Evolutionary conservation across 1,140 invertebrate genomes (phyloP).

Genomic region (Habropoda laboriosa): DNA sequence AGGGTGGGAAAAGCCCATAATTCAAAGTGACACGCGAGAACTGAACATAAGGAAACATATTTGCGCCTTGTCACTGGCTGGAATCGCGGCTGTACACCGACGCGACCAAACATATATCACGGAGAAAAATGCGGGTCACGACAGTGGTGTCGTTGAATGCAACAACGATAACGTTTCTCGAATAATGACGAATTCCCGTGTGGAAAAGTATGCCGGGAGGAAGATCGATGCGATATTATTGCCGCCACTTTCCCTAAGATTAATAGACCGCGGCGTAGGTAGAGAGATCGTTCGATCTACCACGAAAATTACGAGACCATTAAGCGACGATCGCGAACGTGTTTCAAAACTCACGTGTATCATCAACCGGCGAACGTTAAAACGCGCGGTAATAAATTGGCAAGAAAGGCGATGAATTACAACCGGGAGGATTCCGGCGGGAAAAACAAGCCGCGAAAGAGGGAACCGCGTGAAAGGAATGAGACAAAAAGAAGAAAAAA

Average conservation of each 20-base stretch:
- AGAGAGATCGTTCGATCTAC: conserved; percentile 2
- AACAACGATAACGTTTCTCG: conserved; percentile 24
- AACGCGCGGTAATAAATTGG: neutral
- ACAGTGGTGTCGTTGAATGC: conserved; percentile 7
- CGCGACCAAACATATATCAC: conserved; percentile 10
- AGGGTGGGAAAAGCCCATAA: neutral
- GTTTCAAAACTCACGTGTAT: neutral
- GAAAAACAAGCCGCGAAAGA: neutral
- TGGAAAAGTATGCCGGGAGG: conserved; percentile 18
- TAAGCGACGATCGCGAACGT: neutral
- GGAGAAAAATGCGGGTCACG: neutral
- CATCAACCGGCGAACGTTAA: neutral
- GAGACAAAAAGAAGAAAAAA: neutral
- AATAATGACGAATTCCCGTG: conserved; percentile 33
- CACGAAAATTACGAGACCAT: neutral
- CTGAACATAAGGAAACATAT: conserved; percentile 18
- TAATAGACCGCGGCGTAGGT: conserved; percentile 23
- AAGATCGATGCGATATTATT: conserved; percentile 36
- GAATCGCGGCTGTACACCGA: neutral
- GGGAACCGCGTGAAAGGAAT: neutral
- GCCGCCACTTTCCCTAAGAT: conserved; percentile 11
- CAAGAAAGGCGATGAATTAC: neutral
- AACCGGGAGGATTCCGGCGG: neutral
- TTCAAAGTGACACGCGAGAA: conserved; percentile 8
- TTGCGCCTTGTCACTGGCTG: conserved; percentile 14